phyloP scores from a whole-genome alignment of 2,797 vertebrate species.

The Bovichtus diacanthus region DNA sequence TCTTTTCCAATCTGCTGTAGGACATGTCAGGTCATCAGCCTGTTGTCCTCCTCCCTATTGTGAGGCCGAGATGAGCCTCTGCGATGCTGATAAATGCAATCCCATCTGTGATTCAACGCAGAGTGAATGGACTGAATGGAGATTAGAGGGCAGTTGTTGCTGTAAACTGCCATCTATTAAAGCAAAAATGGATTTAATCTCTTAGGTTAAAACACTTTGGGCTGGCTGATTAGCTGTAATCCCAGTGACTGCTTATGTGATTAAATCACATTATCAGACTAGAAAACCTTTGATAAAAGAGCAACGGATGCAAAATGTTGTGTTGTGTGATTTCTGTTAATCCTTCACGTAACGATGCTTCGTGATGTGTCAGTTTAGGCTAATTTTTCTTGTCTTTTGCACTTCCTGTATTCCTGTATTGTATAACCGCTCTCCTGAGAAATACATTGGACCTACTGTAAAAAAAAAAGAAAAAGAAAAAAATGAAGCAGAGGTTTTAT shows the following conservation, averaged over 20 bases:
- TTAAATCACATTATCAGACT: slow-evolving; percentile 14
- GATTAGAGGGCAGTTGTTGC: slow-evolving; percentile 52
- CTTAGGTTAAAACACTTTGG: slow-evolving; percentile 8
- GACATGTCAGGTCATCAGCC: slow-evolving; percentile 66
- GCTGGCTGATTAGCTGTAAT: slow-evolving; percentile 18
- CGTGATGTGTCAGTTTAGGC: neutral
- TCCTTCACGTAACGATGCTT: neutral
- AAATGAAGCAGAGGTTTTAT: neutral
- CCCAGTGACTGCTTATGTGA: neutral
- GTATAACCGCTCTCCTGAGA: slow-evolving; percentile 12
- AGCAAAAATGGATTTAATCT: slow-evolving; percentile 20
- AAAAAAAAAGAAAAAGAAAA: neutral
- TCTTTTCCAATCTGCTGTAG: slow-evolving; percentile 63
- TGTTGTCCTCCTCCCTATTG: slow-evolving; percentile 68
- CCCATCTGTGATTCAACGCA: slow-evolving; percentile 70
- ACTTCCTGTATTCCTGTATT: slow-evolving; percentile 4
- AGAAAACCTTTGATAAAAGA: slow-evolving; percentile 6
- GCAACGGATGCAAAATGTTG: neutral
- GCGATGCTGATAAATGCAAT: slow-evolving; percentile 63
- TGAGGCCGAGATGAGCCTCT: slow-evolving; percentile 65
- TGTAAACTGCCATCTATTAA: slow-evolving; percentile 32
- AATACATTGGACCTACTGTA: neutral
- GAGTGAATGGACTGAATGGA: slow-evolving; percentile 50
- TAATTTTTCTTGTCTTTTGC: neutral
- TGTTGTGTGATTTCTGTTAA: neutral